Evolutionary conservation across 2,888 invertebrate species (phyloP).

Genomic region (Zonitis immaculata): DNA sequence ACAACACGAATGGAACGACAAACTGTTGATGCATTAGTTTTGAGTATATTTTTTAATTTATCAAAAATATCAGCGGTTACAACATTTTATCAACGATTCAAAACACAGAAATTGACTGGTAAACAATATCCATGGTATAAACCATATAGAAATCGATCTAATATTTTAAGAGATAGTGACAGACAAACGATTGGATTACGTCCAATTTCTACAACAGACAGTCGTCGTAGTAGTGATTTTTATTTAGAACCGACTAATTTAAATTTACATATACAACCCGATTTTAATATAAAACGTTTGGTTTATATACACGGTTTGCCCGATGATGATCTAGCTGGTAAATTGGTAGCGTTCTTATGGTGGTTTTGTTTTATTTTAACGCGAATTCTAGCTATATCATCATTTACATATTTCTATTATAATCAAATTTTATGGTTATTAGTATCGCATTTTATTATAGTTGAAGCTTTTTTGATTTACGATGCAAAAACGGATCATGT

Average conservation of each 20-base stretch:
- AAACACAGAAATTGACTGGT: constrained; percentile 70
- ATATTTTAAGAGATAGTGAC: no score
- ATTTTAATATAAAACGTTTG: constrained; percentile 47
- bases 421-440: constrained; percentile 57
- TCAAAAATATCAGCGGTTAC: constrained; percentile 67
- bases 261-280: no score
- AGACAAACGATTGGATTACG: no score
- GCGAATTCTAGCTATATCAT: constrained; percentile 64
- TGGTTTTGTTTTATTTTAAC: constrained; percentile 74
- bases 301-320: constrained; percentile 58
- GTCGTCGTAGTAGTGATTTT: constrained; percentile 39
- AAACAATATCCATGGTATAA: constrained; percentile 69
- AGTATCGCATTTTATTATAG: constrained; percentile 60
- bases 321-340: constrained; percentile 69
- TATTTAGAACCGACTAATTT: constrained; percentile 40
- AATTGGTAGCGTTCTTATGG: constrained; percentile 64
- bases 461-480: constrained; percentile 60
- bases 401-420: constrained; percentile 65
- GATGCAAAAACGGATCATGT: constrained; percentile 57
- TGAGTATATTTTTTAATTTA: constrained; percentile 63
- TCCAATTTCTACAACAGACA: no score
- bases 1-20: background rate
- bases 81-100: constrained; percentile 69
- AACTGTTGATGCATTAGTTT: constrained; percentile 61
- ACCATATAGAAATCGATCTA: constrained; percentile 29